A percentile compares a stretch with the other conserved stretches of the same genome.
phyloP scores from a whole-genome alignment of 2,888 invertebrate species.

The Teleiodes luculella region DNA sequence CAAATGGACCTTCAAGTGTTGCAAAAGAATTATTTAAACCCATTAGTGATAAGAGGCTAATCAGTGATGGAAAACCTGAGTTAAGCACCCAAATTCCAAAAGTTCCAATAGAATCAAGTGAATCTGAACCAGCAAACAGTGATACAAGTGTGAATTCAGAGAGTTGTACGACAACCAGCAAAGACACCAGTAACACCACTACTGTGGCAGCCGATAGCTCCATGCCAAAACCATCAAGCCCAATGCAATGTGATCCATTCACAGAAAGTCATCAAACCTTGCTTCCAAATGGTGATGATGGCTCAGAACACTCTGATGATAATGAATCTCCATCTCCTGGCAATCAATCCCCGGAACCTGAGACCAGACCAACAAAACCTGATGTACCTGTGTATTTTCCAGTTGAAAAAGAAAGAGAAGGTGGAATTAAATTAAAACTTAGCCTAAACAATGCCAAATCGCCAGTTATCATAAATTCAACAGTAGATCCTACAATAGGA shows the following conservation, averaged over 20 bases:
- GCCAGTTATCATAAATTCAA: constrained; percentile 72
- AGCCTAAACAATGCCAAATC: constrained; percentile 72
- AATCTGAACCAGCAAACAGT: constrained; percentile 45
- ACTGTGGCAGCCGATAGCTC: constrained; percentile 50
- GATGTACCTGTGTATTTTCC: constrained; percentile 38
- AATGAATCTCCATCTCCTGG: constrained; percentile 53
- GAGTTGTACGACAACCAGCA: constrained; percentile 41
- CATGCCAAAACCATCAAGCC: constrained; percentile 43
- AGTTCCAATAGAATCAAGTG: constrained; percentile 33
- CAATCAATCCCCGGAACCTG: constrained; percentile 37
- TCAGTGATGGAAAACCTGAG: constrained; percentile 45
- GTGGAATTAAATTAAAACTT: constrained; percentile 70
- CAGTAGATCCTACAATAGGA: constrained; percentile 70
- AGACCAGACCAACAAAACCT: constrained; percentile 26
- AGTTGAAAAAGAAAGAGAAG: constrained; percentile 55
- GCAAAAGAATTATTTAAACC: constrained; percentile 43
- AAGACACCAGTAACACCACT: constrained; percentile 47
- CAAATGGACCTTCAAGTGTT: constrained; percentile 50
- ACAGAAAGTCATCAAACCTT: constrained; percentile 33
- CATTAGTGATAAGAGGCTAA: constrained; percentile 50
- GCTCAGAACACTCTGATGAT: constrained; percentile 53
- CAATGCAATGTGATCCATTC: constrained; percentile 32
- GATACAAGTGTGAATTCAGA: constrained; percentile 53
- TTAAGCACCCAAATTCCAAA: constrained; percentile 43
- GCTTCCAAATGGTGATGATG: constrained; percentile 60